These are phyloP conservation scores for Zosterops hypoxanthus DNA, from an alignment of 2,113 vertebrate genomes.

Conservation along the genomic window DNA sequence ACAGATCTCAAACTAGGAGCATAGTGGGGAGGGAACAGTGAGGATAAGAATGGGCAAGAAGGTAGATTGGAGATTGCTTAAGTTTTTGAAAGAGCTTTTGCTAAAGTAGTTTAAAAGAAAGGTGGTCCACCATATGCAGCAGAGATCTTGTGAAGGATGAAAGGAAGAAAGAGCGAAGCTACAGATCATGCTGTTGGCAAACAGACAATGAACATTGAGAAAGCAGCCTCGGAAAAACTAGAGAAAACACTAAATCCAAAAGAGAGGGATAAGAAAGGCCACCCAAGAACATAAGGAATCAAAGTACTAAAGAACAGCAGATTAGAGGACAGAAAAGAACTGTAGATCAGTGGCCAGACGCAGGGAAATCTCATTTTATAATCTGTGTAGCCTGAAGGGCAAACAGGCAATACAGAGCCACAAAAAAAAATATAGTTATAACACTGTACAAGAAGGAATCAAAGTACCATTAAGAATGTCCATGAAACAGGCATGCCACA, in stretches of 20 bases:
- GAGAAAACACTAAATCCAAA: conserved; percentile 61
- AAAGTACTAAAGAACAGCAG: conserved; percentile 66
- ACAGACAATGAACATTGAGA: conserved; percentile 70
- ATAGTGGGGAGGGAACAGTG: conserved; percentile 25
- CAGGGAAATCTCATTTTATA: conserved; percentile 56
- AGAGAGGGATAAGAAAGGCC: conserved; percentile 63
- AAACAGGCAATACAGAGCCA: conserved; percentile 9
- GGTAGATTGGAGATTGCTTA: conserved; percentile 23
- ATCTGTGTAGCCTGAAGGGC: conserved; percentile 39
- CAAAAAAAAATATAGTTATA: not conserved
- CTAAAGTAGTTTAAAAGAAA: conserved; percentile 67
- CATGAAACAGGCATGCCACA: not conserved
- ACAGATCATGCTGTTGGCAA: conserved; percentile 64
- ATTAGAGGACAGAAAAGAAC: conserved; percentile 65
- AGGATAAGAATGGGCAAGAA: conserved; percentile 59
- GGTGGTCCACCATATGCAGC: conserved; percentile 62
- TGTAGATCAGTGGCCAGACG: conserved; percentile 52
- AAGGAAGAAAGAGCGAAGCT: conserved; percentile 56
- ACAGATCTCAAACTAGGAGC: conserved; percentile 57
- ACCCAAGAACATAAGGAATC: conserved; percentile 65
- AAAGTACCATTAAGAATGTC: conserved; percentile 19
- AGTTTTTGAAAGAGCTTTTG: conserved; percentile 65
- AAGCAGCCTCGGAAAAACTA: conserved; percentile 38
- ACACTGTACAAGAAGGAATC: conserved; percentile 2
- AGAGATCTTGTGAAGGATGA: conserved; percentile 68